Percentiles rank a stretch among this genome's conserved stretches.
Evolutionary conservation across 1,140 invertebrate genomes (phyloP).

Genomic region (Pygmarrhopalites habei): DNA sequence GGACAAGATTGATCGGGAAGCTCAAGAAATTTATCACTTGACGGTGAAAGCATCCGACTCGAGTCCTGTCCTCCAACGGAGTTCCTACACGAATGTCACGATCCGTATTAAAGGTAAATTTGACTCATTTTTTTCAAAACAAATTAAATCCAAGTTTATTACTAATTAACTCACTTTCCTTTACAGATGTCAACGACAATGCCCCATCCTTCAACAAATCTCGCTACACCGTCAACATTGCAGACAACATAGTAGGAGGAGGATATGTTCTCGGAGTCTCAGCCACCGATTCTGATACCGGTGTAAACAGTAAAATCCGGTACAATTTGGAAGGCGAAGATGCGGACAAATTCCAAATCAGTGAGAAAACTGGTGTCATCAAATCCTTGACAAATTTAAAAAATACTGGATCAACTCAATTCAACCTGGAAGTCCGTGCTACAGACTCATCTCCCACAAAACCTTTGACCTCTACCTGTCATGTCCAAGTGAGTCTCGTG

Average conservation of each 20-base stretch:
- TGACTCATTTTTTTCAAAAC: too few species aligned
- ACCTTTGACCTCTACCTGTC: constrained; percentile 56
- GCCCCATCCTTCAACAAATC: constrained; percentile 65
- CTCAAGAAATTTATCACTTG: constrained; percentile 64
- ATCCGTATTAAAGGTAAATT: too few species aligned
- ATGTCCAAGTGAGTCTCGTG: constrained; percentile 62
- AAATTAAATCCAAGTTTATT: too few species aligned
- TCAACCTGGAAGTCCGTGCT: constrained; percentile 65
- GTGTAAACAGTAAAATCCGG: constrained; percentile 65
- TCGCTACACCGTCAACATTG: constrained; percentile 66
- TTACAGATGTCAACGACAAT: constrained; percentile 82
- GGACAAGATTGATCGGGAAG: constrained; percentile 68
- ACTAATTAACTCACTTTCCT: too few species aligned
- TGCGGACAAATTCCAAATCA: constrained; percentile 65
- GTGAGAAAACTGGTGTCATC: constrained; percentile 71
- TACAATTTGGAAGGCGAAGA: constrained; percentile 73
- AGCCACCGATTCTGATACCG: constrained; percentile 71
- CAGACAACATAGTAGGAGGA: constrained; percentile 61
- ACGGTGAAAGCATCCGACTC: constrained; percentile 80
- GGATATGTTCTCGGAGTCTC: constrained; percentile 80
- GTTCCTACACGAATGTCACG: constrained; percentile 70
- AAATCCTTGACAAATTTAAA: constrained; percentile 56
- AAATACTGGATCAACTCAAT: constrained; percentile 43
- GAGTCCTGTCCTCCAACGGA: constrained; percentile 68
- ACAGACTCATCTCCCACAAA: constrained; percentile 52